Evolutionary conservation across 2,888 invertebrate species (phyloP).

Genomic region (Dicyrtomina minuta): DNA sequence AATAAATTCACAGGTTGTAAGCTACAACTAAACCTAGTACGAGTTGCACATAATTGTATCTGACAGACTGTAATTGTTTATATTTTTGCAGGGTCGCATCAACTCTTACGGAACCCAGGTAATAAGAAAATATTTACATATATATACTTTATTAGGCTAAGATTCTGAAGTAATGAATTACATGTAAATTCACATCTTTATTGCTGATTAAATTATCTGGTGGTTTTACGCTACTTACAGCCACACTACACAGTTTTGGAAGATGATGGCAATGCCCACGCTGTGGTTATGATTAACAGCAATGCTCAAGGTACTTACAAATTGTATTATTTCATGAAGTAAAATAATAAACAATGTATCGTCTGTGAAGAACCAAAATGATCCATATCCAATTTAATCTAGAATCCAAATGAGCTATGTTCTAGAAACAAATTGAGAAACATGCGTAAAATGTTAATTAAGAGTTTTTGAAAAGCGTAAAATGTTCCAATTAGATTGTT

Average conservation of each 20-base stretch:
- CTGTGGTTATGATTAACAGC: slow-evolving; percentile 76
- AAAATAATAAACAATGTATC: no score
- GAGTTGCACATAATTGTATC: no score
- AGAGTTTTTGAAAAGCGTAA: no score
- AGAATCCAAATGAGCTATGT: background rate
- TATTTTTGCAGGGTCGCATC: slow-evolving; percentile 37
- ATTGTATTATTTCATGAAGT: no score
- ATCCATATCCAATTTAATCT: no score
- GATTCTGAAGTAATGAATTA: background rate
- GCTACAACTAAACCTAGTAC: no score
- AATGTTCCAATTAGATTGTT: no score
- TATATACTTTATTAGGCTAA: background rate
- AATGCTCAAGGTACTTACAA: slow-evolving; percentile 83
- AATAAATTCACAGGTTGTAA: no score
- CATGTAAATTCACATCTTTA: background rate
- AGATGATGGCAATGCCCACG: slow-evolving; percentile 69
- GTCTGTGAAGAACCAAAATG: no score
- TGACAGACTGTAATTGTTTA: no score
- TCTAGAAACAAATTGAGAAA: no score
- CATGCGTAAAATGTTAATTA: no score
- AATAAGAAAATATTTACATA: background rate
- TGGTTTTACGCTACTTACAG: slow-evolving; percentile 59
- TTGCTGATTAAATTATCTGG: background rate
- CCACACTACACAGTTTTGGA: slow-evolving; percentile 78
- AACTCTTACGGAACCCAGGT: slow-evolving; percentile 44